Conservation (phyloP, 1,140 invertebrate genomes). For the Pygmarrhopalites habei region DNA sequence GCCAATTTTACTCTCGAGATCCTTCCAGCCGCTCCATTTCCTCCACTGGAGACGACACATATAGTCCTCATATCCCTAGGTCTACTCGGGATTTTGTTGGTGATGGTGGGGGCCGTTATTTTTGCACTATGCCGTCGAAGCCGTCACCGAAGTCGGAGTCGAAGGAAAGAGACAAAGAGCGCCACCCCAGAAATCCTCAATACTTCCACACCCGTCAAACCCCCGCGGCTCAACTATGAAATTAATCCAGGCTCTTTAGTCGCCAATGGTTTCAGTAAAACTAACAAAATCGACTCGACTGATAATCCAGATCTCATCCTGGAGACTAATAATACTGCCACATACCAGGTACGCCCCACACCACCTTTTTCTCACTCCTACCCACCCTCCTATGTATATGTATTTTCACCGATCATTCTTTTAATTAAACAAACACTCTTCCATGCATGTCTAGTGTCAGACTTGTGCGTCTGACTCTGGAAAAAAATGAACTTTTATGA, state of each 20-base stretch:
- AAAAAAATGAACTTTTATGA: too few species aligned
- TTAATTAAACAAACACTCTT: too few species aligned
- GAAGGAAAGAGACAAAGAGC: slow-evolving; percentile 40
- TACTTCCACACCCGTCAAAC: slow-evolving; percentile 34
- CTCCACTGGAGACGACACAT: slow-evolving; percentile 69
- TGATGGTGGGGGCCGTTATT: slow-evolving; percentile 64
- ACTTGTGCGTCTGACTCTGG: too few species aligned
- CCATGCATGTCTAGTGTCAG: too few species aligned
- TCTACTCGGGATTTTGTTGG: slow-evolving; percentile 65
- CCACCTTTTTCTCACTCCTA: background rate
- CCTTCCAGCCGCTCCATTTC: slow-evolving; percentile 62
- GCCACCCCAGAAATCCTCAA: slow-evolving; percentile 28
- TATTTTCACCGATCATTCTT: too few species aligned
- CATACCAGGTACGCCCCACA: slow-evolving; percentile 34
- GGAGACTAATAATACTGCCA: slow-evolving; percentile 36
- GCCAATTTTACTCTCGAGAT: slow-evolving; percentile 83
- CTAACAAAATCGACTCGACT: slow-evolving; percentile 32
- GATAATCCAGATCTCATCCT: slow-evolving; percentile 40
- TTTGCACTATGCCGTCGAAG: slow-evolving; percentile 59
- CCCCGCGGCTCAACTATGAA: slow-evolving; percentile 36
- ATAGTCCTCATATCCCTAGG: slow-evolving; percentile 77
- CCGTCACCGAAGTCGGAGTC: slow-evolving; percentile 41
- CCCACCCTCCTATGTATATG: background rate
- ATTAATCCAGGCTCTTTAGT: slow-evolving; percentile 35
- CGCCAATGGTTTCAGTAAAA: slow-evolving; percentile 30